These are phyloP conservation scores for Pyrocoelia pectoralis DNA, from an alignment of 2,888 invertebrate species.

Conservation along the genomic window DNA sequence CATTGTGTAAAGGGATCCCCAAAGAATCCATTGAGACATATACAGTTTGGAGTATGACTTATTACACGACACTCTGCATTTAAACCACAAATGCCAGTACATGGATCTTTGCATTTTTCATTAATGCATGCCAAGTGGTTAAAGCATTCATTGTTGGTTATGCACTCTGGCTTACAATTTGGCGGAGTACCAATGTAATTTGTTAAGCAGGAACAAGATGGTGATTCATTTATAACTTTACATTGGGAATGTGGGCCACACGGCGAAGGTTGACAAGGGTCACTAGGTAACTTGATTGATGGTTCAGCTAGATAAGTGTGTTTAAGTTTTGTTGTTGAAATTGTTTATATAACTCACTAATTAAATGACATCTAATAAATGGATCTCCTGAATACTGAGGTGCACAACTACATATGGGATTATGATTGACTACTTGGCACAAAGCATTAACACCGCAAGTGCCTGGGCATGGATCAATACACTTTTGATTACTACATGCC, in stretches of 20 bases:
- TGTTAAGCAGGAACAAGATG: constrained; percentile 71
- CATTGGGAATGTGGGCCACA: constrained; percentile 82
- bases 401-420: constrained; percentile 67
- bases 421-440: constrained; percentile 71
- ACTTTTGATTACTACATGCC: constrained; percentile 64
- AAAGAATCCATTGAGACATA: constrained; percentile 74
- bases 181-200: constrained; percentile 79
- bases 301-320: constrained; percentile 53
- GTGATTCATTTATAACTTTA: constrained; percentile 66
- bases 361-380: constrained; percentile 61
- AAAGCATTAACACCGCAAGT: constrained; percentile 62
- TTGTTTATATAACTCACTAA: constrained; percentile 43
- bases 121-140: constrained; percentile 78
- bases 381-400: constrained; percentile 72
- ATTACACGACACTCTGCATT: constrained; percentile 82
- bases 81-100: constrained; percentile 79
- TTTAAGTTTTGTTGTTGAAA: background rate
- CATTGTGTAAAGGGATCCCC: constrained; percentile 78
- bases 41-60: constrained; percentile 84
- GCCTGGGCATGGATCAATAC: constrained; percentile 65
- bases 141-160: constrained; percentile 80
- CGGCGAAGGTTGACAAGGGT: constrained; percentile 76
- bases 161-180: constrained; percentile 81
- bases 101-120: constrained; percentile 81
- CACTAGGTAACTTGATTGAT: constrained; percentile 52